Percentiles rank a stretch among this genome's conserved stretches.
These are phyloP conservation scores for Myotis planiceps DNA, from an alignment of 2,797 vertebrate species.

Conservation along the genomic window DNA sequence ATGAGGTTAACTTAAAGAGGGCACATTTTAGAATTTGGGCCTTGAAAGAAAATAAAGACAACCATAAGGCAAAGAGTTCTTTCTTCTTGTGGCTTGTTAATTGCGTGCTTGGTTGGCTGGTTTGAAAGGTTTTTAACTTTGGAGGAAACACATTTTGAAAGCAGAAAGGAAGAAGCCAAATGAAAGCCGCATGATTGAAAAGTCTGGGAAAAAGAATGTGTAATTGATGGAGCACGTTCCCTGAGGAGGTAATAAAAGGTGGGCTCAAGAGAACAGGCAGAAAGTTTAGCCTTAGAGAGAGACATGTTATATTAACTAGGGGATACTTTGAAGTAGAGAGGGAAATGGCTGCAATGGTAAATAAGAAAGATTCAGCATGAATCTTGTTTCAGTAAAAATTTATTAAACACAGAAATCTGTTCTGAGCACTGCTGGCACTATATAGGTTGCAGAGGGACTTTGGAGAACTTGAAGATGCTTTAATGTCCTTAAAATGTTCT, in stretches of 20 bases:
- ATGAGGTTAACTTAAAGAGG: neutral
- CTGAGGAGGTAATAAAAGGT: neutral
- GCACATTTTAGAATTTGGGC: neutral
- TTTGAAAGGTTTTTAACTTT: neutral
- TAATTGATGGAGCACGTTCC: neutral
- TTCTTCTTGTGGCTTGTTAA: neutral
- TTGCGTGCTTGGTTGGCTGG: neutral
- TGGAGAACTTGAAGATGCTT: neutral
- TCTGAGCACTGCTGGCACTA: neutral
- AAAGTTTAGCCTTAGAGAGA: neutral
- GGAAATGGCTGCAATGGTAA: neutral
- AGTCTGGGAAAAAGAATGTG: neutral
- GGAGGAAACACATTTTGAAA: slow-evolving; percentile 17
- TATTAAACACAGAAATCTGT: neutral
- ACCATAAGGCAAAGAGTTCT: neutral
- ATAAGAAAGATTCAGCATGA: neutral
- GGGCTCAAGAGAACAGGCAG: neutral
- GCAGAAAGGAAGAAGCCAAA: neutral
- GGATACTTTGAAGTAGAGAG: neutral
- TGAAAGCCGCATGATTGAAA: slow-evolving; percentile 30
- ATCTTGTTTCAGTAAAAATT: neutral
- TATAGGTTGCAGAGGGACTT: neutral
- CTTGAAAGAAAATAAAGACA: slow-evolving; percentile 10
- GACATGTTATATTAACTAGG: neutral
- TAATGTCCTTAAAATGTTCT: neutral